Evolutionary conservation across 2,113 vertebrate genomes (phyloP).

Genomic region (Chlamydotis undulata): DNA sequence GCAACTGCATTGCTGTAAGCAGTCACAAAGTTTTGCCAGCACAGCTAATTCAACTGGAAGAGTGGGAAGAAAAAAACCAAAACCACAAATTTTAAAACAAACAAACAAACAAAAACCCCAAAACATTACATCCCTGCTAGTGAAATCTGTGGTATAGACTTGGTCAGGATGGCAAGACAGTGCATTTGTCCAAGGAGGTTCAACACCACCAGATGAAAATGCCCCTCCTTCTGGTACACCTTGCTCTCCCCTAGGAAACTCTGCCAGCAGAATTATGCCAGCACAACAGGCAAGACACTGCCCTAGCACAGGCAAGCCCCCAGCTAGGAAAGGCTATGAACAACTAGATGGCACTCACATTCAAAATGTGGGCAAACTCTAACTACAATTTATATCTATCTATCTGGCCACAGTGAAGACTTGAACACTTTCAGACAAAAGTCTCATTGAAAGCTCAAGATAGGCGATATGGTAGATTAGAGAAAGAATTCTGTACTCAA

Average conservation of each 20-base stretch:
- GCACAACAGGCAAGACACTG: background rate
- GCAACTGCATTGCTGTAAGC: background rate
- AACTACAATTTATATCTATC: background rate
- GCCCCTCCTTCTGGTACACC: background rate
- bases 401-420: background rate
- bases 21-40: background rate
- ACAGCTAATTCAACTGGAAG: background rate
- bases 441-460: background rate
- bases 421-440: background rate
- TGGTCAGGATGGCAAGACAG: background rate
- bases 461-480: background rate
- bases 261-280: background rate
- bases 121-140: background rate
- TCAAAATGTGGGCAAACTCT: background rate
- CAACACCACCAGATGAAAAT: background rate
- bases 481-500: background rate
- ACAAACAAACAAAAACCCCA: no score
- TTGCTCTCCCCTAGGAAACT: background rate
- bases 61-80: background rate
- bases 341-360: background rate
- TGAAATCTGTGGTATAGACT: background rate
- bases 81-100: no score
- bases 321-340: background rate
- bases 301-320: background rate
- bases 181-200: background rate